Evolutionary conservation across 2,888 invertebrate species (phyloP).

Genomic region (Drosophila maculinotata): DNA sequence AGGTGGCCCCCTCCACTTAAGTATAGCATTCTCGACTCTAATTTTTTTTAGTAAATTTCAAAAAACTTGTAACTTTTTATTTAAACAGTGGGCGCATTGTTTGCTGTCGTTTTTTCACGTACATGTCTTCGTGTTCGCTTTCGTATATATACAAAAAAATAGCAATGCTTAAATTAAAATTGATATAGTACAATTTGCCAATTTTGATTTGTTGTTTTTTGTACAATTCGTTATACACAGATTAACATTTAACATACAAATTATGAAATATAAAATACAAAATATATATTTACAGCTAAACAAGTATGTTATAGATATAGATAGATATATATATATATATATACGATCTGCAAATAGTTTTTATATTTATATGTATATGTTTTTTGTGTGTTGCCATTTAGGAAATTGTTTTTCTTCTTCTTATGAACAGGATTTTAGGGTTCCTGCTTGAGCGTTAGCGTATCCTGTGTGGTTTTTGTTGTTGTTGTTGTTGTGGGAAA

Average conservation of each 20-base stretch:
- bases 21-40: background rate
- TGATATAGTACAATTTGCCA: conserved; percentile 61
- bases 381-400: conserved; percentile 46
- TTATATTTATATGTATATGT: too few relatives aligned
- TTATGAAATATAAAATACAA: conserved; percentile 52
- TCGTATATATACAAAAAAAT: conserved; percentile 62
- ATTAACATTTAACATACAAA: conserved; percentile 66
- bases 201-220: conserved; percentile 53
- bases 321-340: conserved; percentile 10
- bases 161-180: conserved; percentile 70
- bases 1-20: background rate
- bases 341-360: conserved; percentile 57
- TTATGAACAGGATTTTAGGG: conserved; percentile 39
- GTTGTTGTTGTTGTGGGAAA: conserved; percentile 48
- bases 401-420: conserved; percentile 40
- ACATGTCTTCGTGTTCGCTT: conserved; percentile 42
- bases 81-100: conserved; percentile 72
- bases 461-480: conserved; percentile 23
- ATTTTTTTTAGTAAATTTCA: conserved; percentile 53
- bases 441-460: conserved; percentile 48
- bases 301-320: conserved; percentile 38
- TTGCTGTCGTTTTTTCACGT: conserved; percentile 35
- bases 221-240: conserved; percentile 65
- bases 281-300: conserved; percentile 72
- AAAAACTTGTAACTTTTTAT: conserved; percentile 79